Evolutionary conservation across 2,113 vertebrate genomes (phyloP).

Genomic region (Bolborhynchus lineola): DNA sequence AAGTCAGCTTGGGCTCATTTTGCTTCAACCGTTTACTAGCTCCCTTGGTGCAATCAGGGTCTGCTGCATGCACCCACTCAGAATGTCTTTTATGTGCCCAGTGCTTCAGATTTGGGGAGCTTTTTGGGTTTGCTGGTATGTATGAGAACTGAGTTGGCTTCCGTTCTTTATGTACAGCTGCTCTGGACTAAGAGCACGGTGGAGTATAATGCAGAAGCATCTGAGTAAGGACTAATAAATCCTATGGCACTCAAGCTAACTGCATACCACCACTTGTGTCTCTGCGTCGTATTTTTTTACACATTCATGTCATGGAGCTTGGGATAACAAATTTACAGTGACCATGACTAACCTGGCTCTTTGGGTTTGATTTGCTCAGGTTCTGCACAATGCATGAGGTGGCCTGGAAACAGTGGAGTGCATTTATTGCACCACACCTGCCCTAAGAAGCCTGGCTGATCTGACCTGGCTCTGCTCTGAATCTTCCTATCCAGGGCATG

Average conservation of each 20-base stretch:
- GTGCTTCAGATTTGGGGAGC: not conserved
- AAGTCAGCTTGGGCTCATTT: not conserved
- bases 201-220: not conserved
- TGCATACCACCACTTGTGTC: rapidly evolving
- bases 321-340: not conserved
- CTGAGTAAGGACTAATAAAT: not conserved
- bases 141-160: not conserved
- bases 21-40: not conserved
- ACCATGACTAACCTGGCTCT: not conserved
- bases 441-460: rapidly evolving
- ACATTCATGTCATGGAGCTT: not conserved
- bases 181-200: not conserved
- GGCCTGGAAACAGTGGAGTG: not conserved
- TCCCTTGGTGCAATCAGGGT: rapidly evolving
- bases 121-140: not conserved
- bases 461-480: not conserved
- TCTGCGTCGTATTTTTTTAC: not conserved
- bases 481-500: not conserved
- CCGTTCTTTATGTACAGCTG: not conserved
- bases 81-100: not conserved
- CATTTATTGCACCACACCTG: not conserved
- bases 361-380: not conserved
- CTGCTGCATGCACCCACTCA: not conserved
- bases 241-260: not conserved
- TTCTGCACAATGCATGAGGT: not conserved